A percentile compares a stretch with the other conserved stretches of the same genome.
Conservation (phyloP, 2,113 vertebrate species). For the Dicrurus megarhynchus region DNA sequence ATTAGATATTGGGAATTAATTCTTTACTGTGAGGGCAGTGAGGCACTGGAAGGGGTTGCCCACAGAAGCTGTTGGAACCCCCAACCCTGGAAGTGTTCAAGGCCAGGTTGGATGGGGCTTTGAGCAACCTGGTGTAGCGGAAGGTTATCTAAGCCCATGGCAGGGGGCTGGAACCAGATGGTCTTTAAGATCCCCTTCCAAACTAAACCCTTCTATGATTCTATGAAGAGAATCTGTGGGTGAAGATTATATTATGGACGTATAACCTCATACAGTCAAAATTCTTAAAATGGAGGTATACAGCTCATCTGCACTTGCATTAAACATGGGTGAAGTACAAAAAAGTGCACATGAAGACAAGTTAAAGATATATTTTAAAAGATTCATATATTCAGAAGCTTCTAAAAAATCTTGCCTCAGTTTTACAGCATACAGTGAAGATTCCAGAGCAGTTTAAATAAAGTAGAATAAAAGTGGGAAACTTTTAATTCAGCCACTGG, state of each 20-base stretch:
- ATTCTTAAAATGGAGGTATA: neutral
- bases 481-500: neutral
- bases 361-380: neutral
- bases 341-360: neutral
- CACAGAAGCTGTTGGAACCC: neutral
- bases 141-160: neutral
- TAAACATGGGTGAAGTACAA: neutral
- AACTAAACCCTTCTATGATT: neutral
- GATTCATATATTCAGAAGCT: neutral
- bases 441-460: neutral
- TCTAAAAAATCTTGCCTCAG: neutral
- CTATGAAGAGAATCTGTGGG: neutral
- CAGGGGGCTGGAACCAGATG: neutral
- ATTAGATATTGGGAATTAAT: neutral
- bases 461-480: neutral
- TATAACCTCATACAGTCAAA: neutral
- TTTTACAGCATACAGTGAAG: neutral
- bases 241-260: neutral
- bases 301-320: neutral
- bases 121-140: neutral
- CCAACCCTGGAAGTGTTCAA: neutral
- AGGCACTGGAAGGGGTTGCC: neutral
- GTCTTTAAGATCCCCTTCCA: neutral
- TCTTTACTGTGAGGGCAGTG: neutral
- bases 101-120: neutral